Base-by-base conservation (phyloP, 1,140 invertebrate species). In the Aphelenchoides avenae region DNA sequence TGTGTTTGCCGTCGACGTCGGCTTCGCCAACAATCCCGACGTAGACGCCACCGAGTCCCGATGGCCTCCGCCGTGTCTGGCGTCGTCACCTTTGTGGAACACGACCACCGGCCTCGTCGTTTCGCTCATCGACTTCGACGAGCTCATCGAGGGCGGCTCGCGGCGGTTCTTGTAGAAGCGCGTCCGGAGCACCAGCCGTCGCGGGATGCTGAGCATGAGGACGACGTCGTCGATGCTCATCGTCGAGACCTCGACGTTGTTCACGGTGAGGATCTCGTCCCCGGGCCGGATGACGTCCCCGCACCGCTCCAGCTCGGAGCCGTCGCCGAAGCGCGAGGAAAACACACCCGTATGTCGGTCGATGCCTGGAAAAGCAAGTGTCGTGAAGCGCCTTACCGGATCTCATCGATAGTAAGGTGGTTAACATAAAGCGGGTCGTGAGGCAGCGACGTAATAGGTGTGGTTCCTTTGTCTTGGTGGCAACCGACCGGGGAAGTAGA, bases 231-330 rank as follows among this genome's bases (percentile, higher is more conserved):
- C 93, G 61, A 98, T 81, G 63, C 89, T 91, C 91, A 97, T 97
- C 70, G 88, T 86, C 51, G 89, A 87, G 61, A 98, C 92, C 75
- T 96, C 90, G 43, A 97, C 92, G 71, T 94, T 82, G 81, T 98
- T 98, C 31, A 98, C 91, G 4, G 91, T 90, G 61, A 97, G 80
- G 73, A 98, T 96, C 81, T 98, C 93, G 80, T 98, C 94, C n/a
- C 92, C 92, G 5, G 97, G 91, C 36, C 91, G 91, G 75, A 91
- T 93, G 79, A 91, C 91, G 78, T 91, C 92, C 18, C 94, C 90
- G 5, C 90, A 88, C 42, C 89, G 92, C 80, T 97, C 92, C 37
- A 96, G 82, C 40, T 81, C 80, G 15, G 80, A 81, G 48, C 79
- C 78, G 52, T 78, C 75, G 15, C 92, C 93, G 80, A 98, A 96